Evolutionary conservation across 2,113 vertebrate species (phyloP), one percentile per base, ranked within the genome.

Genomic region (Alethe castanea): DNA sequence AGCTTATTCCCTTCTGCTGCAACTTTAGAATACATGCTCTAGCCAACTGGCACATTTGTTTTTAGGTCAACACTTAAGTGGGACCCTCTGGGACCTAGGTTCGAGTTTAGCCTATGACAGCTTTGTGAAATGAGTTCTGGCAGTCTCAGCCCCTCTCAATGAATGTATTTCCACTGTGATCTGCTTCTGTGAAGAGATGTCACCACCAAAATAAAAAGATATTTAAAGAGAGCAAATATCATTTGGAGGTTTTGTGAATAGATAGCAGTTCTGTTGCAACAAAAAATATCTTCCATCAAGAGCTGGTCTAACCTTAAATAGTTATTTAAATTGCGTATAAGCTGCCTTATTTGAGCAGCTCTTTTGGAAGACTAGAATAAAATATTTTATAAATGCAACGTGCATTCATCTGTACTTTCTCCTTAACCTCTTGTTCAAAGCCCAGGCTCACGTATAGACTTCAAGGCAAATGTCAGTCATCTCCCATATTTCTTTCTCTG

Each of bases 51-150:
- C 92, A 97, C 88, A 96, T 97, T 97, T 97, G 97, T 98, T 98
- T 98, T 98, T 98, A 98, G 98, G 98, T 98, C 98, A 98, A 97
- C 98, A 97, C 98, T 98, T 98, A 97, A 98, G 97, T 94, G 95
- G 96, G 95, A 95, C 96, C 97, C 97, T 97, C 94, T 95, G 96
- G 97, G 98, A 97, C 93, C 91, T 78, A 96, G 97, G 98, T 97
- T 98, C 7, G 42, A 97, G 97, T 97, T 95, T 95, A 97, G 97
- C 76, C 97, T 92, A 91, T 72, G 71, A 97, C 93, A 96, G 96
- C 96, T 94, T 71, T 72, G 81, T 86, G 79, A 96, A 98, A 97
- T 81, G 95, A 98, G 95, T 94, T 96, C 96, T 89, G 94, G 96
- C 91, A 96, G 94, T 95, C 97, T 97, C 96, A 95, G 96, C 91